These are phyloP conservation scores for Acrocephalus scirpaceus DNA, from an alignment of 2,797 vertebrate genomes.

Conservation along the genomic window DNA sequence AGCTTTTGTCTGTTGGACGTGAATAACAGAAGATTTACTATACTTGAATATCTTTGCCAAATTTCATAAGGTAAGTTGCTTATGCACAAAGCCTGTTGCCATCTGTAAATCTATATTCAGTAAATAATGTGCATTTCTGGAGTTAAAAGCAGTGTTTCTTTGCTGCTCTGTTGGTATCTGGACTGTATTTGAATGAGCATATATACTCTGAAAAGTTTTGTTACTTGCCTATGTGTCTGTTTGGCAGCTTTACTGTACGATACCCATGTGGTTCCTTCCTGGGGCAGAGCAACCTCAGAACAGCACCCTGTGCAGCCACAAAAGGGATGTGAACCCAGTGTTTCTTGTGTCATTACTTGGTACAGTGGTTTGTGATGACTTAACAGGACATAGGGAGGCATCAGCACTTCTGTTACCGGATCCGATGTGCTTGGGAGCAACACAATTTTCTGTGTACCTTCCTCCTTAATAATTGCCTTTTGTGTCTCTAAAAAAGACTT, in stretches of 20 bases:
- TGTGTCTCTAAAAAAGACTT: background rate
- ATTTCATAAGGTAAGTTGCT: background rate
- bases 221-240: background rate
- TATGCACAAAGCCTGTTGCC: background rate
- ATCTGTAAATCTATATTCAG: background rate
- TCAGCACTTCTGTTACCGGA: background rate
- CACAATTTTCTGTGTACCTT: background rate
- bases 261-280: background rate
- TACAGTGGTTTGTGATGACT: background rate
- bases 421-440: background rate
- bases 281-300: background rate
- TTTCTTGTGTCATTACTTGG: background rate
- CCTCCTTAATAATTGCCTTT: background rate
- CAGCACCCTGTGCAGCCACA: background rate
- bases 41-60: background rate
- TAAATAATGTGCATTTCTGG: background rate
- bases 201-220: background rate
- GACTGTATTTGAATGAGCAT: background rate
- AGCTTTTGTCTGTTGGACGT: background rate
- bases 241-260: background rate
- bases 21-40: background rate
- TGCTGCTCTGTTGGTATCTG: background rate
- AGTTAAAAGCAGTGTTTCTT: background rate
- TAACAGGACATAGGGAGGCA: background rate
- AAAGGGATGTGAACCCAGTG: background rate